A percentile compares a stretch with the other conserved stretches of the same genome.
Conservation (phyloP, 2,113 vertebrate species). For the Gymnarchus niloticus region DNA sequence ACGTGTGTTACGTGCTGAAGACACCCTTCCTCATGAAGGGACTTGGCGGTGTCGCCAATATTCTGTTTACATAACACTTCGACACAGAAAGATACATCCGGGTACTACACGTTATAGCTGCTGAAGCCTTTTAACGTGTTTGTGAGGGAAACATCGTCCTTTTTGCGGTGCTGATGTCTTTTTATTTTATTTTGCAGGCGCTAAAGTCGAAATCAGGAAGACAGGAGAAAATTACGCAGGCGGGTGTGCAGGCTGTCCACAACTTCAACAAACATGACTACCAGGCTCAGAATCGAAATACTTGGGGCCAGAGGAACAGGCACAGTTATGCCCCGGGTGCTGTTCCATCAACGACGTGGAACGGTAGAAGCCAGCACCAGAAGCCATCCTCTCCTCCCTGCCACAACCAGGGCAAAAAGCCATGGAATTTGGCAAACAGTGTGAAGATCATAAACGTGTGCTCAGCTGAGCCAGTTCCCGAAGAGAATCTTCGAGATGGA, state of each 20-base stretch:
- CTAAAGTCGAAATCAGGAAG: constrained; percentile 77
- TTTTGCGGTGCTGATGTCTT: neutral
- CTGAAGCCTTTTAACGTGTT: neutral
- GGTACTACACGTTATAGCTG: neutral
- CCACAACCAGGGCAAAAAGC: constrained; percentile 65
- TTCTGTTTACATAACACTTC: constrained; percentile 16
- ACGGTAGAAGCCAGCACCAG: constrained; percentile 60
- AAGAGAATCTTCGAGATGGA: constrained; percentile 66
- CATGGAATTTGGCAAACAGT: constrained; percentile 64
- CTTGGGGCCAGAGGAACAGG: constrained; percentile 67
- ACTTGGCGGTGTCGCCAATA: neutral
- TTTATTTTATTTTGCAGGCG: constrained; percentile 62
- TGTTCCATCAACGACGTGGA: constrained; percentile 56
- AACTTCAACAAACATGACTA: constrained; percentile 65
- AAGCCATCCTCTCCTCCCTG: constrained; percentile 51
- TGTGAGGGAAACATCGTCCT: neutral
- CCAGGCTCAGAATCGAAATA: constrained; percentile 45
- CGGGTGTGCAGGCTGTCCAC: constrained; percentile 60
- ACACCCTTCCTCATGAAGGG: constrained; percentile 4
- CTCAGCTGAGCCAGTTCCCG: constrained; percentile 50
- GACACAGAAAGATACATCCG: neutral
- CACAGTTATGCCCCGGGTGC: constrained; percentile 49
- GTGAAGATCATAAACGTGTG: constrained; percentile 52
- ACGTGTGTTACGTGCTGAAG: neutral
- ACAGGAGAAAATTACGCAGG: constrained; percentile 62